Evolutionary conservation across 1,140 invertebrate species (phyloP), one percentile per base, ranked within the genome.

Genomic region (Aphelenchoides avenae): DNA sequence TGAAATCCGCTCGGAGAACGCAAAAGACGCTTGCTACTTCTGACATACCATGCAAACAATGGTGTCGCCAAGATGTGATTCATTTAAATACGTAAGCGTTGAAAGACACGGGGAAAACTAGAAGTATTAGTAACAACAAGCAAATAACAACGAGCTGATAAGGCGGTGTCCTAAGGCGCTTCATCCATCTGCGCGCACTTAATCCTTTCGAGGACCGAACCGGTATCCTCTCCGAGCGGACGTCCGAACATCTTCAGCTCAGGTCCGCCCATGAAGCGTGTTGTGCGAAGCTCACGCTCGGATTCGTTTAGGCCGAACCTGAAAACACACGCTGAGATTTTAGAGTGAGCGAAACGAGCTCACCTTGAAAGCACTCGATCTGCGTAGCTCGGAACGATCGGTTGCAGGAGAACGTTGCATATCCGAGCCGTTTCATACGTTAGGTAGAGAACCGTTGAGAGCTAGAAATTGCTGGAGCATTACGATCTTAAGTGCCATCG

Each of bases 401-500:
- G 92, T 66, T 86, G 84, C 20, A 94, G 78, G 20, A 89, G 81
- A 52, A 93, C 84, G 22, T 83, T 84, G 65, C 83, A 83, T 26
- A 89, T 83, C 70, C 89, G 82, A 20, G 89, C 76, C 1, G 85
- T 85, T 80, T 96, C 91, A 75, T 95, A 80, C 39, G 86, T 84
- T 13, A 95, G 72, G 70, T 87, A 86, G 50, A 95, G 80, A 15
- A 92, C 82, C 18, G 83, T 83, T 57, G 86, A 81, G 7, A 94
- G 76, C 64, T 86, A 57, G 11, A 73, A 59, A n/a, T n/a, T n/a
- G n/a, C n/a, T n/a, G n/a, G 63, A 50, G 2, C 22, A 24, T n/a
- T 2, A 20, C 7, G 13, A 9, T n/a, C 13, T 34, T 11, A 7
- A 1, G 15, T 22, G 26, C 36, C 9, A 5, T 5, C 1, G 15